A percentile compares a stretch with the other conserved stretches of the same genome.
phyloP scores from a whole-genome alignment of 2,113 vertebrate species.

The Solenodon paradoxus region DNA sequence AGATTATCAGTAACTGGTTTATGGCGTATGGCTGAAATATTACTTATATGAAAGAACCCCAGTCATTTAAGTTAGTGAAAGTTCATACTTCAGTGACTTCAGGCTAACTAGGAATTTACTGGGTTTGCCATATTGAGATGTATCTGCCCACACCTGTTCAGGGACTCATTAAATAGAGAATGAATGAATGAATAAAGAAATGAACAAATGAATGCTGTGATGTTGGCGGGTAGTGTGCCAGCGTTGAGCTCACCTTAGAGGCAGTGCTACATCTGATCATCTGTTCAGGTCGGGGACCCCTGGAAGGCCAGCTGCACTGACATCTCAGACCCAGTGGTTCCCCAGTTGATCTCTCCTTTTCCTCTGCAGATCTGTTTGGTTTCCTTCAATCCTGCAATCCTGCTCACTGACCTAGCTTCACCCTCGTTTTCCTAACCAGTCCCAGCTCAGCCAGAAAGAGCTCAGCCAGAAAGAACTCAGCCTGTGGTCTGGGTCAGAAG shows the following conservation, averaged over 20 bases:
- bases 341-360: background rate
- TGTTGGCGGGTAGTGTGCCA: no score
- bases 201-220: background rate
- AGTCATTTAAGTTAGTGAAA: background rate
- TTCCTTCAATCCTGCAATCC: background rate
- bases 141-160: background rate
- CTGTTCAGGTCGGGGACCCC: background rate
- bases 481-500: slow-evolving; percentile 12
- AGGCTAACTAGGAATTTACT: background rate
- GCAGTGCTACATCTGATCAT: background rate
- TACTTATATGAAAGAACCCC: background rate
- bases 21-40: background rate
- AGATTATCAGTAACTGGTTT: background rate
- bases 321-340: background rate
- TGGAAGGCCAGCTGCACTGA: background rate
- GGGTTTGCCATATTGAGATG: background rate
- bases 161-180: background rate
- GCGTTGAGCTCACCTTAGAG: background rate
- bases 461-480: background rate
- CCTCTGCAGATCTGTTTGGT: background rate
- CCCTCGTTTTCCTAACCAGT: background rate
- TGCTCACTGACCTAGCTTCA: background rate
- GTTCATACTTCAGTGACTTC: background rate
- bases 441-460: background rate
- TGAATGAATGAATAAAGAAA: background rate